Percentiles rank a stretch among this genome's conserved stretches.
These are phyloP conservation scores for Sylvia atricapilla DNA, from an alignment of 2,113 vertebrate species.

Conservation along the genomic window DNA sequence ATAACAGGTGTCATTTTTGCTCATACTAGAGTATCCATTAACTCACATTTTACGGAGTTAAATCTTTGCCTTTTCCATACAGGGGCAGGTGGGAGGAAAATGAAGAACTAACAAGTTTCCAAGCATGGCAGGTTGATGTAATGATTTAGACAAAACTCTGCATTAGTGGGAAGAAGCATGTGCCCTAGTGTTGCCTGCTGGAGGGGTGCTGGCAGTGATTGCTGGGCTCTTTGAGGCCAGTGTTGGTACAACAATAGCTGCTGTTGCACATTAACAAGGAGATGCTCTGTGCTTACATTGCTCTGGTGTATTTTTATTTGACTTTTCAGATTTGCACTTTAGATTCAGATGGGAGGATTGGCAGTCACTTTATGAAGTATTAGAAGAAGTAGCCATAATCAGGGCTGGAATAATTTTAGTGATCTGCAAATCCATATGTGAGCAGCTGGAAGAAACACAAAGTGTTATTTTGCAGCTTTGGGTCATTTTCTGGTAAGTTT, in stretches of 20 bases:
- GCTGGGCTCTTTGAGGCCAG: neutral
- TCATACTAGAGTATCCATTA: neutral
- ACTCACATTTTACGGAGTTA: neutral
- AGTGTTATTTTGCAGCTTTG: neutral
- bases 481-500: neutral
- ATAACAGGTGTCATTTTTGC: neutral
- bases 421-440: neutral
- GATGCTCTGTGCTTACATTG: neutral
- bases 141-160: neutral
- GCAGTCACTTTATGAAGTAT: neutral
- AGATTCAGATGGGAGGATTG: neutral
- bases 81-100: neutral
- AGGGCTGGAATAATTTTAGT: neutral
- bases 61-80: neutral
- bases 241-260: neutral
- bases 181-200: neutral
- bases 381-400: constrained; percentile 1
- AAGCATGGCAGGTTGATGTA: neutral
- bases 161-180: neutral
- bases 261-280: neutral
- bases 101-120: neutral
- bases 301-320: constrained; percentile 34
- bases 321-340: constrained; percentile 24
- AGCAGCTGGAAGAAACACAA: neutral
- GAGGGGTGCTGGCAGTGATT: neutral